Evolutionary conservation across 2,888 invertebrate species (phyloP), one percentile per base, ranked within the genome.

Genomic region (Pristionchus japonicus): DNA sequence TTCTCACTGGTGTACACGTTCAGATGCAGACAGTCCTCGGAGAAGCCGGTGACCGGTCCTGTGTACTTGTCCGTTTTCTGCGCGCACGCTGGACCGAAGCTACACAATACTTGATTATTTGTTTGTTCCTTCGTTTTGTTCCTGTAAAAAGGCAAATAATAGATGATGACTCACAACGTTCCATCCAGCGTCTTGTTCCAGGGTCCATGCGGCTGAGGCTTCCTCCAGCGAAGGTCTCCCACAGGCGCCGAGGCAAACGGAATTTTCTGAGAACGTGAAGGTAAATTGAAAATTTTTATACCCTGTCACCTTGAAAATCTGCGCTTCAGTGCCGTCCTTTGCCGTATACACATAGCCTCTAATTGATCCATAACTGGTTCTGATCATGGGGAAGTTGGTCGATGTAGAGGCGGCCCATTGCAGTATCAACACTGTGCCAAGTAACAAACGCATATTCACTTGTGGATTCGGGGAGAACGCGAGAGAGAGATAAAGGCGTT

Each of bases 101-200:
- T 83, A 23, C 4, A 83, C 47, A n/a, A 17, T 11, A 43, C 7
- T 43, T 43, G 43, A n/a, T n/a, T n/a, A n/a, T n/a, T n/a, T n/a
- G n/a, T n/a, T n/a, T n/a, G n/a, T n/a, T n/a, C n/a, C n/a, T n/a
- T n/a, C n/a, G n/a, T n/a, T n/a, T n/a, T n/a, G n/a, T n/a, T n/a
- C n/a, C n/a, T n/a, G n/a, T n/a, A n/a, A n/a, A n/a, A n/a, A n/a
- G n/a, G n/a, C n/a, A 43, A 34, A 17, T 70, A 37, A 70, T 20
- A 13, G 15, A 15, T 70, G 17, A 34, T 7, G 61, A 47, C 77
- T 77, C n/a, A 83, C 82, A 83, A 83, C 4, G 82, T 83, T 3
- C 82, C 49, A 52, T 83, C 82, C 2, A 83, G 23, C 52, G 82
- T 83, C 49, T 17, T 34, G 34, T 52, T 83, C 82, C 82, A 83